A percentile compares a stretch with the other conserved stretches of the same genome.
phyloP scores from a whole-genome alignment of 1,140 invertebrate genomes.

The Nasonia longicornis region DNA sequence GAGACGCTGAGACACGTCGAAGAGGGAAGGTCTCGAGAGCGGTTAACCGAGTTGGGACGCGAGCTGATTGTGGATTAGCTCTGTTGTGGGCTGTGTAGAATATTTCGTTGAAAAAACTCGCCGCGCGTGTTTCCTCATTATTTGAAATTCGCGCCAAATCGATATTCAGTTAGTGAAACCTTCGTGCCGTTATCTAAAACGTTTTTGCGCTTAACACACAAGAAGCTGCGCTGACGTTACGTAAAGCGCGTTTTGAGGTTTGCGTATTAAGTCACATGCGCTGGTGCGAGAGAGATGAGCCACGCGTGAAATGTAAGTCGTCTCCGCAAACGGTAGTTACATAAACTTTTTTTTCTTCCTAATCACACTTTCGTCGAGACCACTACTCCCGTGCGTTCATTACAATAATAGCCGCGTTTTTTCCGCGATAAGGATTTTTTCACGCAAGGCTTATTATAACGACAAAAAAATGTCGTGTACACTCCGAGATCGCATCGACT shows the following conservation, averaged over 20 bases:
- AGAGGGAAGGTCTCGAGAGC: no score
- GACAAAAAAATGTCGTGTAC: neutral
- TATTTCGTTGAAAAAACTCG: no score
- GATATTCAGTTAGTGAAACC: no score
- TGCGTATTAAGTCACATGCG: conserved; percentile 1
- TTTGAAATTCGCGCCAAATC: no score
- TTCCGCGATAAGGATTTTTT: conserved; percentile 3
- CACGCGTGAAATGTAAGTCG: neutral
- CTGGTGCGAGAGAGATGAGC: neutral
- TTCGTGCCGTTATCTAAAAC: no score
- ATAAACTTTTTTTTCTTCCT: neutral
- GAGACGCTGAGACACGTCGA: no score
- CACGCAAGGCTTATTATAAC: neutral
- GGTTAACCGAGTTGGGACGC: no score
- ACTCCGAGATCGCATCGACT: neutral
- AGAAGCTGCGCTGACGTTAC: neutral
- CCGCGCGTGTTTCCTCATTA: no score
- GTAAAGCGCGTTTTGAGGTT: conserved; percentile 19
- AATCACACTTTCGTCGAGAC: conserved; percentile 2
- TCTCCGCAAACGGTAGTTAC: neutral
- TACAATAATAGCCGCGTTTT: neutral
- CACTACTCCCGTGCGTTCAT: neutral
- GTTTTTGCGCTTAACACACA: neutral
- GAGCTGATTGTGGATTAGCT: no score
- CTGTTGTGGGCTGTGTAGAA: no score